phyloP scores from a whole-genome alignment of 2,797 vertebrate species.

The Periophthalmus magnuspinnatus region DNA sequence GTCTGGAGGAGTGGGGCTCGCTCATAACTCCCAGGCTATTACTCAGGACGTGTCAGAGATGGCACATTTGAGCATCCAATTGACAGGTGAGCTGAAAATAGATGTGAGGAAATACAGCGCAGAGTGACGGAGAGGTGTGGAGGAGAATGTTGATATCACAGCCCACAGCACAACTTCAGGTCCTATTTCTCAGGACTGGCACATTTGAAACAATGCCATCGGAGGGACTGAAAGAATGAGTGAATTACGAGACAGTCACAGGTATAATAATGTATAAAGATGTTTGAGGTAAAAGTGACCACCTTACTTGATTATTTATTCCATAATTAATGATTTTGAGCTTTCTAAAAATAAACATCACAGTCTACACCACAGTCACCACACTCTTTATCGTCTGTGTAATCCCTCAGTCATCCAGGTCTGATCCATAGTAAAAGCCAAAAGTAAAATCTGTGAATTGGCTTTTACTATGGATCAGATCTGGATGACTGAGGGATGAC shows the following conservation, averaged over 20 bases:
- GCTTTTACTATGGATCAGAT: no score
- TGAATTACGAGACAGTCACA: not conserved
- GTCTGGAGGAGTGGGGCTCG: not conserved
- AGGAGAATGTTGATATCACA: conserved; percentile 60
- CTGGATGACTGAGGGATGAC: no score
- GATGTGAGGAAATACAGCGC: conserved; percentile 53
- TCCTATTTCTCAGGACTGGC: conserved; percentile 19
- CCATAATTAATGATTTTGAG: no score
- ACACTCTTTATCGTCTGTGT: no score
- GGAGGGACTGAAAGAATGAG: conserved; percentile 9
- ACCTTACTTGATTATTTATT: no score
- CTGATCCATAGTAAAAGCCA: no score
- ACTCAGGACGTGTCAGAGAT: conserved; percentile 61
- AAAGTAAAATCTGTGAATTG: no score
- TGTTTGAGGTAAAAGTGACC: no score
- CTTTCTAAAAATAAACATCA: no score
- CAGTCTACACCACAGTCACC: no score
- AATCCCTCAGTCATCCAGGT: no score
- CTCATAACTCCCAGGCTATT: conserved; percentile 51
- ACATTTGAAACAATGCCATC: conserved; percentile 28
- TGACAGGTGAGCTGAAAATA: conserved; percentile 71
- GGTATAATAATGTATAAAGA: not conserved
- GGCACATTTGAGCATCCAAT: conserved; percentile 62
- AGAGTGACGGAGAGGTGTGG: conserved; percentile 26
- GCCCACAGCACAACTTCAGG: conserved; percentile 33